Conservation (phyloP, 2,113 vertebrate genomes). For the Crypturellus undulatus region DNA sequence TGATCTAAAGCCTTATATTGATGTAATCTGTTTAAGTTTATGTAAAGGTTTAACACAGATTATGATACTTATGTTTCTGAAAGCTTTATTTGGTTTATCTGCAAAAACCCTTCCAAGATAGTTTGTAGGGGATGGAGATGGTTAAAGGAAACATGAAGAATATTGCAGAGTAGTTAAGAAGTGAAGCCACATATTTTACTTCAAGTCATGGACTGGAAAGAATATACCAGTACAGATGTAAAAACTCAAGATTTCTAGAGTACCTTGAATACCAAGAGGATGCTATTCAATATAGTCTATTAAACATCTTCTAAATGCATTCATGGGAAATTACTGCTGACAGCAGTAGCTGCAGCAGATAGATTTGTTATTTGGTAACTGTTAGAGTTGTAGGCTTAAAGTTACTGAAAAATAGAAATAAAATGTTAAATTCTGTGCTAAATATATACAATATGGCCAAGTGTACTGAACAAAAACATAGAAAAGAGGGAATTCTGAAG, state of each 20-base stretch:
- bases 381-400: neutral
- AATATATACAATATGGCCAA: neutral
- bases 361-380: neutral
- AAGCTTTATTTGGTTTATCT: constrained; percentile 37
- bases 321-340: neutral
- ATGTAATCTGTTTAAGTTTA: constrained; percentile 56
- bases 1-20: constrained; percentile 30
- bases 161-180: neutral
- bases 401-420: neutral
- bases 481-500: neutral
- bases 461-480: neutral
- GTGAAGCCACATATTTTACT: neutral
- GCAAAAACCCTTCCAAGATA: neutral
- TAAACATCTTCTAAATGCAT: neutral
- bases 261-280: neutral
- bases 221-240: neutral
- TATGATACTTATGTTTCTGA: constrained; percentile 5
- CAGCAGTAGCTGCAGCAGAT: neutral
- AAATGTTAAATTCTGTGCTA: neutral
- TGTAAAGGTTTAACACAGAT: constrained; percentile 53
- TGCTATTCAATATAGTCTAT: neutral
- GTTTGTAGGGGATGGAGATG: neutral
- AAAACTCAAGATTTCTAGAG: neutral
- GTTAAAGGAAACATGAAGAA: neutral
- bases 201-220: neutral